Base-by-base conservation (phyloP, 1,140 invertebrate species). In the Belonocnema kinseyi region DNA sequence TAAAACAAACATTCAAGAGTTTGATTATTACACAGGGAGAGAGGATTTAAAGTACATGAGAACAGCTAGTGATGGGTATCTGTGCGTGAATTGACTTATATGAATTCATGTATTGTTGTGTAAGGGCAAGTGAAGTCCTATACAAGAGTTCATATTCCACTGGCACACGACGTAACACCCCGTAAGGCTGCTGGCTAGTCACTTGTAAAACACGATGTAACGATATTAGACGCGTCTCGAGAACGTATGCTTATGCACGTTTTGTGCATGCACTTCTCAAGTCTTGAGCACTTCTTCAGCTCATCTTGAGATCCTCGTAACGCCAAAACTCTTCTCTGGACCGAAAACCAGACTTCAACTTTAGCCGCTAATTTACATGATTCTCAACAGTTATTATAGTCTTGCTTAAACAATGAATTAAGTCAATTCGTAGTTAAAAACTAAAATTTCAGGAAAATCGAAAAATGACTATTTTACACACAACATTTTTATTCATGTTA, bases 161-260 rank as follows among this genome's bases (percentile, higher is more conserved):
- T 66, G 61, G 61, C 61, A 66, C 61, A 66, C 61, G 61, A 66
- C 61, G 26, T 40, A 66, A 66, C 61, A 75, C 75, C 77, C 77
- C 79, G 77, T 83, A 79, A 83, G 75, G 77, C 78, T 77, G 74
- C 78, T 80, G 80, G 79, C 82, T 82, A 78, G 79, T 77, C 82
- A 84, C 83, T 84, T 80, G 79, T 82, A 75, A 82, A 82, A 81
- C 77, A 80, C 83, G 79, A 80, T 81, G 77, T 80, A 81, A 81
- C 82, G 82, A 83, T 83, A 83, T 83, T 83, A 83, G 82, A 79
- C 76, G 82, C 79, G 82, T 78, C 72, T 73, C 66, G 73, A 58
- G 72, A 77, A 74, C 61, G 79, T 74, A 76, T 79, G 81, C 77
- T 83, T 79, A 73, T 83, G 79, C 77, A 78, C 76, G 80, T 81